Conservation (phyloP, 1,140 invertebrate species). For the Musca domestica region DNA sequence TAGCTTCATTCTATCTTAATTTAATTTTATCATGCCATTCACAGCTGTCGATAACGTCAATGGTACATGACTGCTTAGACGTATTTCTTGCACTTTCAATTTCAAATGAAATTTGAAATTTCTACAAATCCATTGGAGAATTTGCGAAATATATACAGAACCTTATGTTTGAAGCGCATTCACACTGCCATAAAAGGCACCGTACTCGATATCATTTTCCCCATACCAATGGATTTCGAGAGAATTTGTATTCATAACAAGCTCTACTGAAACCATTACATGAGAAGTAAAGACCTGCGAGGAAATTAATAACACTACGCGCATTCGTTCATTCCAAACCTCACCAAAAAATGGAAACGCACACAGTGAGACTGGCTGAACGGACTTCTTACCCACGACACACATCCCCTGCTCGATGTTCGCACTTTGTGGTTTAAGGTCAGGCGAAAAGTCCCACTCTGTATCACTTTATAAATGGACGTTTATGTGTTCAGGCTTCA, state of each 20-base stretch:
- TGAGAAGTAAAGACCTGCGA: background rate
- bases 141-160: too few relatives aligned
- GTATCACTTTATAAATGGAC: background rate
- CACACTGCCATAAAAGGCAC: too few relatives aligned
- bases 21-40: too few relatives aligned
- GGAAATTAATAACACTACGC: conserved; percentile 20
- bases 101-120: too few relatives aligned
- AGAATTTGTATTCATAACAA: conserved; percentile 11
- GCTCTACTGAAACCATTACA: background rate
- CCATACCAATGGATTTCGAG: too few relatives aligned
- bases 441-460: background rate
- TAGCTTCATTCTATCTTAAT: too few relatives aligned
- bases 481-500: background rate
- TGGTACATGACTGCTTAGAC: too few relatives aligned
- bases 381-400: background rate
- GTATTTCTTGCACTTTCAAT: too few relatives aligned
- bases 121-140: too few relatives aligned
- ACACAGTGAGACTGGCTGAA: background rate
- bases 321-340: background rate
- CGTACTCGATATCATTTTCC: too few relatives aligned
- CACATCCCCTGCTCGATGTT: background rate
- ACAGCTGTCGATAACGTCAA: too few relatives aligned
- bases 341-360: background rate
- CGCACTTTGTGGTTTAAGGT: background rate
- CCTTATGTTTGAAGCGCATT: too few relatives aligned